Evolutionary conservation across 2,113 vertebrate genomes (phyloP), one percentile per base, ranked within the genome.

Genomic region (Psammodynastes pulverulentus): DNA sequence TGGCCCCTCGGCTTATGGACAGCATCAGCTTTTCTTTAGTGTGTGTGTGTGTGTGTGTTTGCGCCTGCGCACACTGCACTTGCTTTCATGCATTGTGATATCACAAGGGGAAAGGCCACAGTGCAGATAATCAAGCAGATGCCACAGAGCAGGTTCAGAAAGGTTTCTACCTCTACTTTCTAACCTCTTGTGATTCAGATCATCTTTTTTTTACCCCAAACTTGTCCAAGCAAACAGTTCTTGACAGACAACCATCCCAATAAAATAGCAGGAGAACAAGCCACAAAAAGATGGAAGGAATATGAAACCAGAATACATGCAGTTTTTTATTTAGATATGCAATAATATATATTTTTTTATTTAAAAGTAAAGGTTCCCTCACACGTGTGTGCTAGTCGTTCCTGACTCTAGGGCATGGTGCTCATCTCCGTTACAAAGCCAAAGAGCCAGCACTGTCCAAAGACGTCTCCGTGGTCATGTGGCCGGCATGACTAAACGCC

Each of bases 41-140:
- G 91, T 93, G 94, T 86, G 45, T 67, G 56, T 89, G 45, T 67
- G 54, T 49, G 54, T 67, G 12, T 62, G 54, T 48, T 24, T 48
- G 54, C 5, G 62, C 62, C 12, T 67, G 45, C 9, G 7, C 23
- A 12, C 0, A 8, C 21, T n/a, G 12, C 21, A 48, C 1, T 17
- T 34, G n/a, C 13, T 49, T 34, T 21, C 34, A n/a, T 67, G 45
- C 88, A 92, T 84, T 3, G 34, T 91, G 92, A 93, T 94, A 67
- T 92, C 93, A 84, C 85, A 84, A 85, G 7, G 46, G 58, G 84
- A 21, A 92, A 94, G 91, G 29, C 89, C 29, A 53, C 0, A 0
- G 8, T 45, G n/a, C 94, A 95, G 92, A 91, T 93, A 88, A 26
- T 88, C 72, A 87, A 94, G 88, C 91, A 94, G 94, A 95, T 92